A percentile compares a stretch with the other conserved stretches of the same genome.
These are phyloP conservation scores for Zonitis immaculata DNA, from an alignment of 2,888 invertebrate species.

Conservation along the genomic window DNA sequence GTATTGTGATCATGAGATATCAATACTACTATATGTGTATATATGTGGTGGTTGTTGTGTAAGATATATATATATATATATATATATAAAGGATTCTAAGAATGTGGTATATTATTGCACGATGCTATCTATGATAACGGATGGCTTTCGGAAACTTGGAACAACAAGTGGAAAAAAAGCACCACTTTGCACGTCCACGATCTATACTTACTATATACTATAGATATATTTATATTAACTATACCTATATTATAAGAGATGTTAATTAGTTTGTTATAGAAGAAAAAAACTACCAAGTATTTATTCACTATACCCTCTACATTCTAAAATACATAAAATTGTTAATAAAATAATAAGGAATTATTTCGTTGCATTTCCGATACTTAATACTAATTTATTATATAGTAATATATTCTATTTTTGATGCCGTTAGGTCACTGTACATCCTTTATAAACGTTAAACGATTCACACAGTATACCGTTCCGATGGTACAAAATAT, in stretches of 20 bases:
- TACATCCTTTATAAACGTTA: not conserved
- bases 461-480: not conserved
- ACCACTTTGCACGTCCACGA: not conserved
- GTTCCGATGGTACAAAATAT: not conserved
- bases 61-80: slow-evolving; percentile 3
- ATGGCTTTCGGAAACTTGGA: slow-evolving; percentile 37
- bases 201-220: too few relatives aligned
- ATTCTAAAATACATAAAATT: not conserved
- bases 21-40: slow-evolving; percentile 30
- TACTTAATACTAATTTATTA: slow-evolving; percentile 14
- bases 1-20: slow-evolving; percentile 38
- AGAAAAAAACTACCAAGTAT: not conserved
- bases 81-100: slow-evolving; percentile 27
- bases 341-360: slow-evolving; percentile 2
- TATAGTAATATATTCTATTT: slow-evolving; percentile 14
- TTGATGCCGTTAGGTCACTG: not conserved
- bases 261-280: not conserved
- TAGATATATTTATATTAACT: not conserved
- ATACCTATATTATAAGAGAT: not conserved
- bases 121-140: slow-evolving; percentile 40
- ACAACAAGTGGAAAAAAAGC: slow-evolving; percentile 6
- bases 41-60: slow-evolving; percentile 5
- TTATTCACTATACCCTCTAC: not conserved
- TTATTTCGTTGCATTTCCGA: slow-evolving; percentile 6
- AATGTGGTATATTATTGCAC: slow-evolving; percentile 36